A percentile compares a stretch with the other conserved stretches of the same genome.
These are phyloP conservation scores for Enteromius anoplus DNA, from an alignment of 2,797 vertebrate species.

Conservation along the genomic window DNA sequence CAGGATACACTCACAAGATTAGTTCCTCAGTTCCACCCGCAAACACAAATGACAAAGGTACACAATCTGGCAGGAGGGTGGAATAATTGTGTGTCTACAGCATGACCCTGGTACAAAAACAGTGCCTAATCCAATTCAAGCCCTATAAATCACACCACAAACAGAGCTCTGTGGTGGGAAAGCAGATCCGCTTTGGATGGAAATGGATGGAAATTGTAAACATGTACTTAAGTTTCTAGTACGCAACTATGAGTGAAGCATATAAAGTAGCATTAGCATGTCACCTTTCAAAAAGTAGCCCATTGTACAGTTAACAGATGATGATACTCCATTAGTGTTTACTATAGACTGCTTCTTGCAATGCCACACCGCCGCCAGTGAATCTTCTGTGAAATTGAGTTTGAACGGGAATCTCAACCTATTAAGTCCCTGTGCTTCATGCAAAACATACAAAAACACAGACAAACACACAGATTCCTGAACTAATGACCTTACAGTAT, in stretches of 20 bases:
- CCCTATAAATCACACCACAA: conserved; percentile 5
- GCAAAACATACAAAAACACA: background rate
- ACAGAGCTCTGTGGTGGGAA: background rate
- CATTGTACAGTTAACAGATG: background rate
- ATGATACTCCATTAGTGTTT: background rate
- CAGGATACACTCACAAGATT: background rate
- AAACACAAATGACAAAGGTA: background rate
- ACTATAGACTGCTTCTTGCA: background rate
- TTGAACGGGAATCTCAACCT: too few species aligned
- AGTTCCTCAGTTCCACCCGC: background rate
- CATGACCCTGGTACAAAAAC: conserved; percentile 6
- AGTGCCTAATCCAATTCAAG: conserved; percentile 18
- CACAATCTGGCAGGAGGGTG: background rate
- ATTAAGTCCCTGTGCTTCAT: background rate
- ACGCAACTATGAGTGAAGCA: background rate
- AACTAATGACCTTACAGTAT: background rate
- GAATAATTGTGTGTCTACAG: conserved; percentile 3
- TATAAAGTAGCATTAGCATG: background rate
- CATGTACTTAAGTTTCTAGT: background rate
- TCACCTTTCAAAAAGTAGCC: background rate
- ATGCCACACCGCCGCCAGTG: too few species aligned
- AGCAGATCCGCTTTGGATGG: background rate
- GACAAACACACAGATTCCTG: background rate
- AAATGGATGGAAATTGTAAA: background rate
- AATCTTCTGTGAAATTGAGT: background rate